Evolutionary conservation across 2,797 vertebrate genomes (phyloP), one percentile per base, ranked within the genome.

Genomic region (Eulemur rubriventer): DNA sequence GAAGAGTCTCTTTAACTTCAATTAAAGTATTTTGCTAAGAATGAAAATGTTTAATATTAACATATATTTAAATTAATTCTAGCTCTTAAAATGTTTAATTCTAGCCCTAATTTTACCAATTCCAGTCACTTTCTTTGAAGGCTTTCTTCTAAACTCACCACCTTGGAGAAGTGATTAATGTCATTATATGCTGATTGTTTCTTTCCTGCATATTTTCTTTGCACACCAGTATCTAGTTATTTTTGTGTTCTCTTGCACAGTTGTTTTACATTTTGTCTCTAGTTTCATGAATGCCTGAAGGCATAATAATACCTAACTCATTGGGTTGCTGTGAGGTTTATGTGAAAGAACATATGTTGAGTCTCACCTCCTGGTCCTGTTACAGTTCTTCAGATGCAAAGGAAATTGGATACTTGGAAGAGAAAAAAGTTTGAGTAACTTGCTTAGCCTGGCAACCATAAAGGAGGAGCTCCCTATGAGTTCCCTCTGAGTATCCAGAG

Each of bases 271-370:
- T 93, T 96, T 89, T 89, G 79, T 82, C 30, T 91, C 75, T 73
- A 76, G 75, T 89, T 98, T 95, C 67, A 41, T 24, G 30, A 97
- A 81, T 95, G 85, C 82, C 95, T 96, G 52, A 76, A 94, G 93
- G 91, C 50, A 52, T 69, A 87, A 72, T 95, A 70, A 83, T 46
- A 69, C 33, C 89, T 95, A 88, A 70, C 75, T 65, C n/a, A 30
- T 63, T 57, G 65, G 86, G 65, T 94, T 89, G 91, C 88, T 79
- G 26, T 67, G 79, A 94, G 41, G 61, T 92, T 97, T 96, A 78
- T 94, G 55, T 59, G 69, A 81, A 96, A 94, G 33, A 97, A 70
- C 83, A 76, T 97, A 90, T 88, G 90, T 55, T 82, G 67, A 59
- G 70, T 95, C 13, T 41, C 18, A 79, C 46, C 85, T 84, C 38